Base-by-base conservation (phyloP, 2,113 vertebrate genomes). In the Argyrosomus japonicus region DNA sequence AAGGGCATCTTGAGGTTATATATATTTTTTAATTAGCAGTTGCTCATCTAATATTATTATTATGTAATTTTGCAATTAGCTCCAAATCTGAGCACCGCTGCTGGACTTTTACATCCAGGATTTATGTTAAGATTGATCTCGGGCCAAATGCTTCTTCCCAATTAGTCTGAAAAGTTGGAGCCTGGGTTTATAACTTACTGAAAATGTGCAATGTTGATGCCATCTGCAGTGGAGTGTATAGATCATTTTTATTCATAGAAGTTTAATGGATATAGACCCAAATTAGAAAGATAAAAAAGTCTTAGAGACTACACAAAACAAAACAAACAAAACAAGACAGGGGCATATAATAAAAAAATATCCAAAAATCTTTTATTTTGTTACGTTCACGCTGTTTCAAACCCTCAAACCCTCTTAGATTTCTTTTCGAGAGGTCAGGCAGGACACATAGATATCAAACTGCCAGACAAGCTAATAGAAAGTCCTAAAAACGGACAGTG, bases 1-100 rank as follows among this genome's bases (percentile, higher is more conserved):
- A 76, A 75, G 32, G 45, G 36, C 64, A 76, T 76, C 36, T 68
- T 40, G 25, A 67, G 50, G 64, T 75, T 25, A 25, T 11, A 6
- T 1, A 1, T 19, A 36, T 40, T 40, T 63, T 75, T 47, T 71
- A 65, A 25, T 67, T 14, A 75, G 25, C 17, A 56, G 53, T 53
- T 69, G 18, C 50, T 70, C 6, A 64, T 56, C 25, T 62, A 36
- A 48, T 70, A 62, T 69, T 50, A 76, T 51, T 43, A 60, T 47
- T 71, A 9, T 40, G 61, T 32, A 48, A 57, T 77, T n/a, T 57
- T 57, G 51, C 23, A 40, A 54, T 82, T 77, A 77, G 1, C 10
- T 23, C 63, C 23, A 12, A 48, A 50, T 50, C 27, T 36, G 40
- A 48, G 53, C 36, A 6, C 8, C 57, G 18, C 29, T 47, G 32